A percentile compares a stretch with the other conserved stretches of the same genome.
phyloP scores from a whole-genome alignment of 2,888 invertebrate species.

The Leptopterna dolabrata region DNA sequence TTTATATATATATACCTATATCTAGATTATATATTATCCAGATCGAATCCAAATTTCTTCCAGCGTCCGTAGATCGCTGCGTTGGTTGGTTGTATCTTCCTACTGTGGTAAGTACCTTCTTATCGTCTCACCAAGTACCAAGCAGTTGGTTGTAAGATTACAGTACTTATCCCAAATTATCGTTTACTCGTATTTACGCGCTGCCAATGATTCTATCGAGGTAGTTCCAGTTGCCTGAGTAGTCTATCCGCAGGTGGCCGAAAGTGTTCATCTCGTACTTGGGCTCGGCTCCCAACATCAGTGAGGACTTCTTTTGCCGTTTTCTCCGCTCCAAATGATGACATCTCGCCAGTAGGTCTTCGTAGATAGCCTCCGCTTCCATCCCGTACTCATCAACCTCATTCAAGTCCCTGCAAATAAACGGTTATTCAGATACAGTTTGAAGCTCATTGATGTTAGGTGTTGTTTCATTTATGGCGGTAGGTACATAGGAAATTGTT shows the following conservation, averaged over 20 bases:
- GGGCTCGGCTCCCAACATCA: background rate
- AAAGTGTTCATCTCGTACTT: conserved; percentile 65
- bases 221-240: conserved; percentile 65
- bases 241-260: conserved; percentile 66
- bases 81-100: too few relatives aligned
- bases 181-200: background rate
- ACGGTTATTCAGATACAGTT: background rate
- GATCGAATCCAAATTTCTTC: too few relatives aligned
- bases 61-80: too few relatives aligned
- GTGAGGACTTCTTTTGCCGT: background rate
- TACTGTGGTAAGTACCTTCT: too few relatives aligned
- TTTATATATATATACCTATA: too few relatives aligned
- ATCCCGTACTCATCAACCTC: conserved; percentile 30
- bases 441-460: background rate
- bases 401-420: conserved; percentile 23
- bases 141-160: too few relatives aligned
- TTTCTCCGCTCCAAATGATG: conserved; percentile 13
- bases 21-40: too few relatives aligned
- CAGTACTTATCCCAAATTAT: too few relatives aligned
- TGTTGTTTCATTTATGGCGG: background rate
- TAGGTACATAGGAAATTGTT: background rate
- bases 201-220: conserved; percentile 64
- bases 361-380: conserved; percentile 53
- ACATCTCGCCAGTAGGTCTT: conserved; percentile 49
- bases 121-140: too few relatives aligned